Evolutionary conservation across 2,113 vertebrate genomes (phyloP), one percentile per base, ranked within the genome.

Genomic region (Dissostichus mawsoni): DNA sequence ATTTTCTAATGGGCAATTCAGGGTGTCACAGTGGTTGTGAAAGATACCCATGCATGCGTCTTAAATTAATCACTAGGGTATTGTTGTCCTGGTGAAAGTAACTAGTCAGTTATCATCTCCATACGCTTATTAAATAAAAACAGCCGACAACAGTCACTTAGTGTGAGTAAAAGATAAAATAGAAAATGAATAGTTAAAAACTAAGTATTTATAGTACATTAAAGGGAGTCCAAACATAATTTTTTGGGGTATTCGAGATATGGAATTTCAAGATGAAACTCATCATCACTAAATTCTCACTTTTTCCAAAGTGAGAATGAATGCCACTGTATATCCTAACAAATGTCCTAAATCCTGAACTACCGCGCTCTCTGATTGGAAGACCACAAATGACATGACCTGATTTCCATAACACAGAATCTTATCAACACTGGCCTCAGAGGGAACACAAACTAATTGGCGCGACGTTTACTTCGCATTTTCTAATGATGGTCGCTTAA

Each of bases 371-470:
- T 47, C 64, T 77, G 82, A 88, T 78, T 80, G 74, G 52, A 55
- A 55, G 41, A 74, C 36, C 68, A 76, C 81, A 89, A 88, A 92
- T 81, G 74, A 77, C 89, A 90, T 87, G 88, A 84, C 90, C 87
- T 83, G 80, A 90, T 93, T 92, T 91, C 73, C 47, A 57, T 65
- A 65, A 75, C 76, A 68, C 63, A 64, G 64, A 70, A 83, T 85
- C 76, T 74, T 80, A 91, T 89, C 89, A 87, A 80, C 84, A 75
- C 68, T 66, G 66, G 80, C 62, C 86, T 91, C 87, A 48, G 78
- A 90, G 87, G 88, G 86, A 78, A 82, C 47, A 64, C 74, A 41
- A 56, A 77, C 82, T 94, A 92, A 92, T 90, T 93, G 90, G 76
- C 81, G 70, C 69, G 66, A 85, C 70, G 73, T 84, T 74, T 69